Evolutionary conservation across 2,888 invertebrate species (phyloP), one percentile per base, ranked within the genome.

Genomic region (Punctoribates punctum): DNA sequence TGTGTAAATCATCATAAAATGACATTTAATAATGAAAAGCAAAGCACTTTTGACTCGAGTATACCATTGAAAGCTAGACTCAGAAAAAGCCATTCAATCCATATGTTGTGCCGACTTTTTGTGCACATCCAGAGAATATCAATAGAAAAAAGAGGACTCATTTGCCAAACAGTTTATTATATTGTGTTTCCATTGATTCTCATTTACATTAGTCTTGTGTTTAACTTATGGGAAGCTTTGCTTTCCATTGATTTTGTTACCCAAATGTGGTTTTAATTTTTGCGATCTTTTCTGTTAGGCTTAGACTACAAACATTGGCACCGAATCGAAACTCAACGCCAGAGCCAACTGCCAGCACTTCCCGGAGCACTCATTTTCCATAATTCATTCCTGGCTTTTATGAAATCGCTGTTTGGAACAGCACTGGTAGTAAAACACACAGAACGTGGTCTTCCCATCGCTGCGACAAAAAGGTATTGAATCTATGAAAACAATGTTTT

Each of bases 231-330:
- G 20, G 29, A 62, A 60, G 60, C 15, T 62, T 54, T n/a, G 9
- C 62, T 25, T n/a, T 62, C n/a, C 34, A 67, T 67, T 67, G 67
- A 67, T 67, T 67, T 67, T 38, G 38, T 42, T 17, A 38, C 5
- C 20, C 38, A 67, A 67, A 67, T 67, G 67, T 38, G 67, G 38
- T 67, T 67, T 67, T 67, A 67, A 67, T 67, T 67, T 60, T 67
- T 20, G 38, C 38, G 1, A 17, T 67, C 25, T 67, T 34, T 34
- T 67, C 38, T 67, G 38, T 67, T 67, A 65, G 29, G 67, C 3
- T 17, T 42, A 1, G 60, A 13, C 25, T n/a, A 62, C 62, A 62
- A 62, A 62, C 62, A 62, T 62, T 62, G 62, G 62, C 23, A 54
- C 54, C 54, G 54, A 54, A n/a, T 3, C 54, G 54, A 54, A 17